A percentile compares a stretch with the other conserved stretches of the same genome.
phyloP scores from a whole-genome alignment of 53 echinoderm and acorn worm species.

The Crossaster papposus region DNA sequence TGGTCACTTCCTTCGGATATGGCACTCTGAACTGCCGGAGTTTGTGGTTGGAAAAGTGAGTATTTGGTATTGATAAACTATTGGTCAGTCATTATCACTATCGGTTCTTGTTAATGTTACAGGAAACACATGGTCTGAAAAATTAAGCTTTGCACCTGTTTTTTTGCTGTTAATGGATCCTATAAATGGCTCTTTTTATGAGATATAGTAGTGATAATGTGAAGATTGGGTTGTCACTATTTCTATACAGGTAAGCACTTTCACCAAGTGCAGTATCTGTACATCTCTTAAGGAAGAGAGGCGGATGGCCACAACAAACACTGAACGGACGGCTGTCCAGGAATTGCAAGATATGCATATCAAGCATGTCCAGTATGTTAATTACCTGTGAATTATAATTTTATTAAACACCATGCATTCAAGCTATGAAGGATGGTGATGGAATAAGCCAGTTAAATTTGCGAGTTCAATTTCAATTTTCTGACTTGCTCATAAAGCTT shows the following conservation, averaged over 20 bases:
- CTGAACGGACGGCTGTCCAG: neutral
- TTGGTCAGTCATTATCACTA: neutral
- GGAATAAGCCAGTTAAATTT: neutral
- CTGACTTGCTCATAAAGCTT: too few species aligned
- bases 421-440: neutral
- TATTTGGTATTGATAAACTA: neutral
- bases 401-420: neutral
- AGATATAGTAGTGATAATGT: too few species aligned
- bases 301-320: neutral
- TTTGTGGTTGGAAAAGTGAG: constrained; percentile 17
- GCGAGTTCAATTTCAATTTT: too few species aligned
- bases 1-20: constrained; percentile 6
- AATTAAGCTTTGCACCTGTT: too few species aligned
- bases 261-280: constrained; percentile 8
- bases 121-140: too few species aligned
- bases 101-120: too few species aligned
- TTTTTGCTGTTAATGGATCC: too few species aligned
- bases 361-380: constrained; percentile 1
- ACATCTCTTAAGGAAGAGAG: neutral
- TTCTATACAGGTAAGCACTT: constrained; percentile 11
- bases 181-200: too few species aligned
- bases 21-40: constrained; percentile 26
- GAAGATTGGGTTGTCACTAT: neutral
- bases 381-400: neutral
- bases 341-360: neutral